Evolutionary conservation across 2,797 vertebrate species (phyloP), one percentile per base, ranked within the genome.

Genomic region (Cyprinella venusta): DNA sequence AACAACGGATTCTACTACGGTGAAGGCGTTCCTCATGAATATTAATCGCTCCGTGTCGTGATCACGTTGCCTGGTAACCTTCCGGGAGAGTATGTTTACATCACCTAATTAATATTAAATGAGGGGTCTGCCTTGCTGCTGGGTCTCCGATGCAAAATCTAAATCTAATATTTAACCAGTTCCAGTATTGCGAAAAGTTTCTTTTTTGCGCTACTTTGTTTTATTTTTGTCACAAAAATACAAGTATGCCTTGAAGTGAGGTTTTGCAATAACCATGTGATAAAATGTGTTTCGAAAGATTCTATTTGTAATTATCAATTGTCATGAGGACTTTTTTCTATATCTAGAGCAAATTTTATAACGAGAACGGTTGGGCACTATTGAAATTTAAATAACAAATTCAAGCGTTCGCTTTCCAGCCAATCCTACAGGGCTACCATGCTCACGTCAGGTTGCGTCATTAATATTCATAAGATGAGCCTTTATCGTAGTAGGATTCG

Each of bases 401-500:
- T 8, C 9, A 75, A 15, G 52, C 6, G 12, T 59, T 76, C 5
- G 8, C 54, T 9, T 6, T 21, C 18, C 18, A 48, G 69, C 79
- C 56, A 81, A 67, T 64, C 56, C 5, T 6, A 54, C 0, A 10
- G 15, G 8, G 2, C 21, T 21, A 26, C 10, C 2, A 12, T 8
- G 4, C 6, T n/a, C 15, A 54, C 63, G 50, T 6, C 50, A 19
- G 30, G 8, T 45, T 48, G 19, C 81, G 63, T 76, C 50, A 61
- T 76, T 56, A 69, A 69, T 76, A 82, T 76, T 68, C 16, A 82
- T 68, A 12, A 42, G 19, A n/a, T 8, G 4, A n/a, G 1, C 72
- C 74, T 36, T 76, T 8, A 5, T 42, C 50, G 33, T 83, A 78
- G 65, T 78, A 71, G 75, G 82, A 38, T 71, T 71, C 16, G 75